phyloP scores from a whole-genome alignment of 2,888 invertebrate genomes.

The Aproaerema taeniolella region DNA sequence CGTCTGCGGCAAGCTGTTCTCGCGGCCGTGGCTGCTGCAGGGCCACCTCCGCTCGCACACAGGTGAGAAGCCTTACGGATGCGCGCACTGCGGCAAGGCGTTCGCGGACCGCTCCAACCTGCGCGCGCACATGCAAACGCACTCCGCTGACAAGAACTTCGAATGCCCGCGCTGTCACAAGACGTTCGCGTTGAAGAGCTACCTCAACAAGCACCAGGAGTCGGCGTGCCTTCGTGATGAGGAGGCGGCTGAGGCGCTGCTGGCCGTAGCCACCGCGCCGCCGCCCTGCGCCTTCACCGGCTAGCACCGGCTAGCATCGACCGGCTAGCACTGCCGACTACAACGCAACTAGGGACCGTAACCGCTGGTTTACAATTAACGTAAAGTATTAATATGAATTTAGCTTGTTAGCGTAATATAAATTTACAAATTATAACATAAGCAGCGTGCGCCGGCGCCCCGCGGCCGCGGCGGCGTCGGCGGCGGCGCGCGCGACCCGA shows the following conservation, averaged over 20 bases:
- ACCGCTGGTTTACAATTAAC: slow-evolving; percentile 62
- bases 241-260: slow-evolving; percentile 35
- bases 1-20: slow-evolving; percentile 96
- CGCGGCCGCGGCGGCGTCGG: slow-evolving; percentile 29
- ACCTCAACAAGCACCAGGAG: slow-evolving; percentile 97
- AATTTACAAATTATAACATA: slow-evolving; percentile 58
- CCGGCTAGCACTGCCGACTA: slow-evolving; percentile 22
- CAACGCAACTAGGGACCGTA: slow-evolving; percentile 66
- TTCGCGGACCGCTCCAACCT: slow-evolving; percentile 97
- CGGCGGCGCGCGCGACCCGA: slow-evolving; percentile 51
- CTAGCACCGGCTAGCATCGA: slow-evolving; percentile 35
- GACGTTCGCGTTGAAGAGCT: slow-evolving; percentile 96
- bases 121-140: slow-evolving; percentile 98
- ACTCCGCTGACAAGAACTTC: slow-evolving; percentile 94
- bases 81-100: slow-evolving; percentile 97
- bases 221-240: slow-evolving; percentile 91
- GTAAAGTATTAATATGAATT: slow-evolving; percentile 75
- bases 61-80: slow-evolving; percentile 96
- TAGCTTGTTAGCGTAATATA: slow-evolving; percentile 66
- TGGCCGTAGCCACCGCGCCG: slow-evolving; percentile 30
- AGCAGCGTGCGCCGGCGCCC: slow-evolving; percentile 38
- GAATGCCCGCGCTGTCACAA: slow-evolving; percentile 94
- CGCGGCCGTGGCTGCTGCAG: slow-evolving; percentile 95
- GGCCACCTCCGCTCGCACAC: slow-evolving; percentile 95
- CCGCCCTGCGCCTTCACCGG: slow-evolving; percentile 36